Evolutionary conservation across 2,888 invertebrate species (phyloP), one percentile per base, ranked within the genome.

Genomic region (Crocallis elinguaria): DNA sequence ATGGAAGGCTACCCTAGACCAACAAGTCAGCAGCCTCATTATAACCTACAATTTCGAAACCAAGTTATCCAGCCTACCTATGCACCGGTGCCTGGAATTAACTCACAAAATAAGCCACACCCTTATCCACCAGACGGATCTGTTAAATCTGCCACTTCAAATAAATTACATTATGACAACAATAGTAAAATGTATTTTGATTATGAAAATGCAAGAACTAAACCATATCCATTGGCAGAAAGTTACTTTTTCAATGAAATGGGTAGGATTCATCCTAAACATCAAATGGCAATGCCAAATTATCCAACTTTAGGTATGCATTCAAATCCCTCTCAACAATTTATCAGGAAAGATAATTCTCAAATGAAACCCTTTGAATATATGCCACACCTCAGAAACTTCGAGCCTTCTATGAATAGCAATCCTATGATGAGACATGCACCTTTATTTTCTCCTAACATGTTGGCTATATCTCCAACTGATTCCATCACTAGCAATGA

Each of bases 401-500:
- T 80, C 57, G 87, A 88, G 46, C 83, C 79, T 55, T 68, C 76
- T 46, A 39, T 80, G 42, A 75, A 76, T 67, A 59, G 77, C 29
- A 81, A 79, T 62, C 64, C 82, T 49, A 66, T 86, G 53, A 68
- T 80, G 48, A 77, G 84, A 62, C 73, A 86, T 59, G 77, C 84
- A 49, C 70, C 87, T 54, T 84, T 88, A 38, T 92, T 85, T 77
- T 89, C 92, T 33, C 86, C 92, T 2, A 86, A 77, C 64, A 67
- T 84, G 39, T 71, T 89, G 63, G 80, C 90, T 38, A 90, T 90
- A 66, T 92, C 92, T 39, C 91, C 92, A 55, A 81, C 82, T 44
- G 92, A 92, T 64, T 91, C 92, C 38, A 87, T 73, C 69, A 76
- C 83, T 50, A 91, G 86, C 66, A 86, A 80, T 79, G 91, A 92